phyloP scores from a whole-genome alignment of 2,888 invertebrate genomes.

The Colostygia pectinataria region DNA sequence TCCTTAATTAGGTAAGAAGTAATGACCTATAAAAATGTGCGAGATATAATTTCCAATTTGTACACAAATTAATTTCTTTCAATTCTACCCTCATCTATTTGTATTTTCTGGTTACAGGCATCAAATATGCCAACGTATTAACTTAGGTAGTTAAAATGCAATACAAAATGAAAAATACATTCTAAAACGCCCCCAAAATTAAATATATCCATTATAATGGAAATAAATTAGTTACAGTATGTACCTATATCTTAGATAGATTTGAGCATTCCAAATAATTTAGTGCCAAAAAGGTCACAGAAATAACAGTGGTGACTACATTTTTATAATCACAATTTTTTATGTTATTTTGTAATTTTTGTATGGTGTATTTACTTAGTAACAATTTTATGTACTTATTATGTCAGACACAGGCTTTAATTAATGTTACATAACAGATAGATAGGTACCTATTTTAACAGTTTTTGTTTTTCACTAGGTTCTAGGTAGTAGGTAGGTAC shows the following conservation, averaged over 20 bases:
- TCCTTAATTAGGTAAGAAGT: too few relatives aligned
- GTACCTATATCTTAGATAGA: conserved; percentile 60
- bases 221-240: too few relatives aligned
- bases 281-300: conserved; percentile 69
- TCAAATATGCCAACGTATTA: not conserved
- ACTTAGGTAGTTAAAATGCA: conserved; percentile 33
- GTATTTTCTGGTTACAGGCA: conserved; percentile 46
- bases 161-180: conserved; percentile 51
- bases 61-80: too few relatives aligned
- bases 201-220: too few relatives aligned
- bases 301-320: conserved; percentile 36
- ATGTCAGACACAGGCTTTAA: conserved; percentile 8
- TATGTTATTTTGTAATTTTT: conserved; percentile 46
- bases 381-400: conserved; percentile 9
- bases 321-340: conserved; percentile 70
- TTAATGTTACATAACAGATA: not conserved
- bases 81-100: conserved; percentile 33
- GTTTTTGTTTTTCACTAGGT: too few relatives aligned
- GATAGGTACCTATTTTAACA: not conserved
- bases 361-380: conserved; percentile 37
- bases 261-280: conserved; percentile 76
- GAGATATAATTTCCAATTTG: too few relatives aligned
- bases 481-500: too few relatives aligned
- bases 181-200: too few relatives aligned
- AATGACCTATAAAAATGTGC: too few relatives aligned